These are phyloP conservation scores for Tychaedon coryphoeus DNA, from an alignment of 2,113 vertebrate species.

Conservation along the genomic window DNA sequence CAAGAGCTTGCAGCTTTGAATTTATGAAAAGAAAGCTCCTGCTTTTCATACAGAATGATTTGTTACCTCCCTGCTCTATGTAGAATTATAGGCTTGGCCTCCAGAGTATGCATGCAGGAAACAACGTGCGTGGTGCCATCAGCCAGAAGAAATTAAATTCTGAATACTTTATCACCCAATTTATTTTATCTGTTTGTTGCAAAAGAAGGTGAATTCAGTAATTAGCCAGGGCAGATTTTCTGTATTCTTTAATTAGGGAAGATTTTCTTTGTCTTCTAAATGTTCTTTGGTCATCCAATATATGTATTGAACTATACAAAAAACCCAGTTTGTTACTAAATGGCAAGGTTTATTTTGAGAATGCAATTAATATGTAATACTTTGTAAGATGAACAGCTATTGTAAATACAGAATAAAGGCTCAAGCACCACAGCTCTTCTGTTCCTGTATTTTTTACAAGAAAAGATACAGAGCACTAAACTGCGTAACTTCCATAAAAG, in stretches of 20 bases:
- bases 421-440: neutral
- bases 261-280: neutral
- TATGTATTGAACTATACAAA: neutral
- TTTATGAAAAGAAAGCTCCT: neutral
- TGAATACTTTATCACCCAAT: neutral
- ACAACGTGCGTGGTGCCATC: neutral
- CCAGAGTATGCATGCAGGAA: neutral
- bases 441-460: neutral
- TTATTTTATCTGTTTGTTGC: neutral
- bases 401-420: conserved; percentile 15
- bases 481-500: neutral
- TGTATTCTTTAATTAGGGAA: neutral
- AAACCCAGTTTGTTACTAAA: neutral
- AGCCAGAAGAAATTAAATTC: neutral
- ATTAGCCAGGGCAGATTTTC: neutral
- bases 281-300: neutral
- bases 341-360: conserved; percentile 42
- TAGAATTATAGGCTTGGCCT: neutral
- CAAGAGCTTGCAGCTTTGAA: neutral
- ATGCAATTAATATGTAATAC: neutral
- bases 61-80: neutral
- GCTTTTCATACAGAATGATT: neutral
- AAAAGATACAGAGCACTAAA: neutral
- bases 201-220: neutral
- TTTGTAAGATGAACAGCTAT: conserved; percentile 10